Percentiles rank a stretch among this genome's conserved stretches.
phyloP scores from a whole-genome alignment of 2,797 vertebrate species.

The Coccyzus lansbergi region DNA sequence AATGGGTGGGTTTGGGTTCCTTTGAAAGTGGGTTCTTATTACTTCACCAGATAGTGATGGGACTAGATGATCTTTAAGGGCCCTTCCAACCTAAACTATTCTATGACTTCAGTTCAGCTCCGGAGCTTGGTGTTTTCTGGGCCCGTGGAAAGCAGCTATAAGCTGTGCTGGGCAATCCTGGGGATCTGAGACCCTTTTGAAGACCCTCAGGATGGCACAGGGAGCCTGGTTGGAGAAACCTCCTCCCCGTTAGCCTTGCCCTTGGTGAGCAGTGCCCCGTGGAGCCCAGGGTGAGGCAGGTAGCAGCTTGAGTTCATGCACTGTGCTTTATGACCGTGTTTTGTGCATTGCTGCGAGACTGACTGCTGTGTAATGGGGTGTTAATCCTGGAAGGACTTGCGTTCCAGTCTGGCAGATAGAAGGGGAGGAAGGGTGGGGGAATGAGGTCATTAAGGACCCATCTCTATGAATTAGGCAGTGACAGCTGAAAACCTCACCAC shows the following conservation, averaged over 20 bases:
- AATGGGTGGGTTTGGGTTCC: background rate
- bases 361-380: background rate
- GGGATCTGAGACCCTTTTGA: background rate
- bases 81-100: no score
- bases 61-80: background rate
- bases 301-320: background rate
- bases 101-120: background rate
- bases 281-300: background rate
- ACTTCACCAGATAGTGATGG: background rate
- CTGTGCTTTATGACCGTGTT: accelerated
- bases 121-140: background rate
- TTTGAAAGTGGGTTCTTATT: background rate
- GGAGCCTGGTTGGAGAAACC: background rate
- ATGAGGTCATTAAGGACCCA: conserved; percentile 31
- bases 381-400: background rate
- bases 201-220: background rate
- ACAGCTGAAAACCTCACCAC: conserved; percentile 2
- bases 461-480: conserved; percentile 25
- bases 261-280: accelerated
- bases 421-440: background rate
- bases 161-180: background rate
- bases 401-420: background rate
- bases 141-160: background rate
- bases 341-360: background rate
- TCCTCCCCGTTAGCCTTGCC: background rate